phyloP scores from a whole-genome alignment of 2,888 invertebrate species.

The Anodontia alba region DNA sequence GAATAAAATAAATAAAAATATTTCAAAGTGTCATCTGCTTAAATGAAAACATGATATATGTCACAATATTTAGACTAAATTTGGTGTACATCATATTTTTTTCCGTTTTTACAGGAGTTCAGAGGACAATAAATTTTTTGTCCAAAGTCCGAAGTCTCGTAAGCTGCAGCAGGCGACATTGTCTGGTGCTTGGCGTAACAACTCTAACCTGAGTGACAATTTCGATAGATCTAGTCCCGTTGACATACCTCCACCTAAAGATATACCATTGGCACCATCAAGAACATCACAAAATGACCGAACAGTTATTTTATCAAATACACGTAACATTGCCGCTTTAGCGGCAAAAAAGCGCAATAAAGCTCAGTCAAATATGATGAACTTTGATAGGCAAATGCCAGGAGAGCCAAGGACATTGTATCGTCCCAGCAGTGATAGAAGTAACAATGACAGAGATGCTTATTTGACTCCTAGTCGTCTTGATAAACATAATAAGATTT shows the following conservation, averaged over 20 bases:
- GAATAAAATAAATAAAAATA: no score
- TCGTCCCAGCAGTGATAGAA: constrained; percentile 62
- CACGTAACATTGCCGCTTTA: constrained; percentile 81
- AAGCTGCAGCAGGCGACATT: constrained; percentile 60
- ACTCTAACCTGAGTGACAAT: constrained; percentile 61
- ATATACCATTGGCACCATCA: constrained; percentile 57
- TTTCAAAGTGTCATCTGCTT: no score
- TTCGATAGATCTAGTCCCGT: constrained; percentile 41
- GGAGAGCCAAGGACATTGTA: constrained; percentile 64
- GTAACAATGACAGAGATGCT: constrained; percentile 38
- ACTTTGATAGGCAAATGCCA: constrained; percentile 59
- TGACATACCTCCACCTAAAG: constrained; percentile 19
- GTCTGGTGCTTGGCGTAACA: constrained; percentile 64
- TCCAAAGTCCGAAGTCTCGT: constrained; percentile 73
- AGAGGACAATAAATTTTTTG: constrained; percentile 77
- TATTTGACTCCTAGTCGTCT: constrained; percentile 79
- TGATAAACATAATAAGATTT: constrained; percentile 79
- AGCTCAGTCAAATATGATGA: constrained; percentile 67
- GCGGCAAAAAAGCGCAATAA: constrained; percentile 79
- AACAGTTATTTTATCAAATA: constrained; percentile 76
- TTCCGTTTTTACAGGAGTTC: constrained; percentile 44
- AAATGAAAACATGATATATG: no score
- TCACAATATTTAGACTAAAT: no score
- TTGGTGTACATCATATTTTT: neutral
- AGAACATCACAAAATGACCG: constrained; percentile 70